Base-by-base conservation (phyloP, 2,888 invertebrate species). In the Drosophila aldrichi region DNA sequence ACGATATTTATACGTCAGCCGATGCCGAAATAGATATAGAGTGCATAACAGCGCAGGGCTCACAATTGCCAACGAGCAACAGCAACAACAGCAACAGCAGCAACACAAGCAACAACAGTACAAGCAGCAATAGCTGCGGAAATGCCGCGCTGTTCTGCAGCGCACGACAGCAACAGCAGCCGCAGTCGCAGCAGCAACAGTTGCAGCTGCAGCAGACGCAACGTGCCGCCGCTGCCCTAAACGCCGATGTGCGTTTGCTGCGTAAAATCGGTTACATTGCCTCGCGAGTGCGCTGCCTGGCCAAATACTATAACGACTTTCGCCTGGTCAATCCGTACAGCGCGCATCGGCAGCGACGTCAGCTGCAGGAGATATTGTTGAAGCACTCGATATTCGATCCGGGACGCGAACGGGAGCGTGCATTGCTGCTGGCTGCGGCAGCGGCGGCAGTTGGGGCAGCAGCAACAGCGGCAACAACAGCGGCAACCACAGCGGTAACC, bases 181-280 rank as follows among this genome's bases (percentile, higher is more conserved):
- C 51, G 18, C 57, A 62, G 18, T 51, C 62, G 4, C 61, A 55
- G 0, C 59, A 60, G 1, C 62, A 69, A 8, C 61, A 67, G 10
- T 40, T 22, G 9, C 72, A 58, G 20, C 67, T 54, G 25, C 68
- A 62, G 18, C 73, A 73, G 18, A 25, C 55, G 8, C 79, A 77
- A 9, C 63, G 55, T 61, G 64, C 68, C 40, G 82, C 68, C 36
- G 82, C 78, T 38, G 46, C 81, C 22, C 52, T 82, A 60, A 90
- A 82, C 73, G 84, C 92, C 74, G 92, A 93, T 90, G 92, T 92
- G 63, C 92, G 92, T 64, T 72, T 93, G 64, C 78, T 93, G 74
- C 92, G 92, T 34, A 91, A 92, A 62, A 92, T 93, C 70, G 93
- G 93, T 57, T 92, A 91, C 57, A 93, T 93, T 79, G 92, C 93